Base-by-base conservation (phyloP, 2,888 invertebrate genomes). In the Aporophyla lueneburgensis region DNA sequence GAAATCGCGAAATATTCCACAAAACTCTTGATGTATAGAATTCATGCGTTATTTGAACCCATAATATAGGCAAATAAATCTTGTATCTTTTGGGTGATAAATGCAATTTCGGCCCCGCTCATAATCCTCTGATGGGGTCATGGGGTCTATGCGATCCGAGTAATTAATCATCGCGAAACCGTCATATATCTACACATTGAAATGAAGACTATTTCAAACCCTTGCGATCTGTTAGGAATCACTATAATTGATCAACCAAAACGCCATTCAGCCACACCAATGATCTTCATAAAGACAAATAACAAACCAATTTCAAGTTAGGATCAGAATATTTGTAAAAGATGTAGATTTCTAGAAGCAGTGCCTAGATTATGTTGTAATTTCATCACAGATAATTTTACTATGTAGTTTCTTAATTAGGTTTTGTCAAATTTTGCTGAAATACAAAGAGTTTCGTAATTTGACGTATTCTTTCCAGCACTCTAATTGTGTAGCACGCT, bases 71-170 rank as follows among this genome's bases (percentile, higher is more conserved):
- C 10, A 63, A 49, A 56, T 56, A 54, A 49, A 69, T 14, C 19
- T 14, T 56, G 16, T 19, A 33, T 69, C 19, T n/a, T 56, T 46
- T 43, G n/a, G 24, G 56, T 68, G 54, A 71, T 62, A 62, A 24
- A 74, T 74, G 40, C 40, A 74, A 54, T 49, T 54, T 43, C 4
- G 16, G 40, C 0, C 33, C n/a, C 24, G 21, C 33, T 33, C 21
- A 21, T 74, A 63, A 63, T 56, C 65, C 49, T 74, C 49, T 74
- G 40, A 74, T 51, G 51, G 58, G 71, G 24, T 40, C 1, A 74
- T 51, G 51, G 58, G 71, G 24, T 40, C 2, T n/a, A 1, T 40
- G 27, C 16, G 21, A 51, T 21, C 27, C 16, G 27, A 53, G 43
- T 53, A 67, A 76, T 67, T 59, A 58, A 53, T 76, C 40, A 58